phyloP scores from a whole-genome alignment of 1,140 invertebrate genomes.

The Panulirus ornatus region DNA sequence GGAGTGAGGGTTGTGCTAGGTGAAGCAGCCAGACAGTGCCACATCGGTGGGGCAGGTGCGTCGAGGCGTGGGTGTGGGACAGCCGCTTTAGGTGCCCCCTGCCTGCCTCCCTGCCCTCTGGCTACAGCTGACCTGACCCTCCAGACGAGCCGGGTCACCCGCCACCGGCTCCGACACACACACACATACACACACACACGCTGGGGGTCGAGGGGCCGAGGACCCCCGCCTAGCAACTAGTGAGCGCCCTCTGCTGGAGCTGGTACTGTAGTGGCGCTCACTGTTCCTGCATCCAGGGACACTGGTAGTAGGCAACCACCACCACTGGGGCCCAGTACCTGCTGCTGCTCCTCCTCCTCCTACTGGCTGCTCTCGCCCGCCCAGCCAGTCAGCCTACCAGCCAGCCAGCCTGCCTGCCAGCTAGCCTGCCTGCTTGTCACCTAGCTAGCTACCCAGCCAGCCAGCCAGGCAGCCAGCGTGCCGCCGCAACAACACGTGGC shows the following conservation, averaged over 20 bases:
- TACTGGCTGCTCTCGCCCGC: neutral
- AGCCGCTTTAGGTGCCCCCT: neutral
- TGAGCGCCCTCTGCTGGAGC: conserved; percentile 14
- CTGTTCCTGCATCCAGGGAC: conserved; percentile 16
- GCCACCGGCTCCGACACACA: neutral
- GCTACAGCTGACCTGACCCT: neutral
- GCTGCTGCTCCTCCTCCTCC: no score
- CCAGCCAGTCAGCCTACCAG: neutral
- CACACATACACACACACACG: no score
- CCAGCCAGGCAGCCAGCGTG: neutral
- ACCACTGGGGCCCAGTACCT: neutral
- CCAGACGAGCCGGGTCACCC: neutral
- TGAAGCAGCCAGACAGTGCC: neutral
- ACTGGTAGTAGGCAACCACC: conserved; percentile 27
- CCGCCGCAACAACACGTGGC: neutral
- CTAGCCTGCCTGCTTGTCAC: neutral
- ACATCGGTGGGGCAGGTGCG: no score
- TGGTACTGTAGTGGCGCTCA: neutral
- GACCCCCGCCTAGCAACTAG: conserved; percentile 44
- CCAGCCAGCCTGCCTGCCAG: neutral
- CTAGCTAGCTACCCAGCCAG: neutral
- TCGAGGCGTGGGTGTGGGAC: neutral
- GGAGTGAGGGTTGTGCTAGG: neutral
- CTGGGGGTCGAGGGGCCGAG: conserved; percentile 16
- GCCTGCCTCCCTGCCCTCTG: neutral